These are phyloP conservation scores for Astreopora myriophthalma DNA, from an alignment of 64 coral and sea anemone genomes.

Conservation along the genomic window DNA sequence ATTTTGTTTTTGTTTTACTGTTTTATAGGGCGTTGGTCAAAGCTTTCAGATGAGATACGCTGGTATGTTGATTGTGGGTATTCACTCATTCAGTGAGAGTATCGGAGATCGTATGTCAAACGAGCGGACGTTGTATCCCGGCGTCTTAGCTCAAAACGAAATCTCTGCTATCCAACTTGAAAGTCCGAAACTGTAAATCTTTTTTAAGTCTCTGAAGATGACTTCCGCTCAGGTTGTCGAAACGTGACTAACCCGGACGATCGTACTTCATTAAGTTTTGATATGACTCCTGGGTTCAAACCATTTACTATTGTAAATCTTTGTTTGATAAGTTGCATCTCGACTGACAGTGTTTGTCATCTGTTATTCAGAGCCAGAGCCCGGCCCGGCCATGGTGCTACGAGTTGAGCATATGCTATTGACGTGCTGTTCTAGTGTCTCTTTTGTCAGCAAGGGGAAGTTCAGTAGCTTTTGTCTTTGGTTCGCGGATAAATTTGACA, in stretches of 20 bases:
- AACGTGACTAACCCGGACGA: too few relatives aligned
- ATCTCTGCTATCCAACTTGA: too few relatives aligned
- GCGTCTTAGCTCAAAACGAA: too few relatives aligned
- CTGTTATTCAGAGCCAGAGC: slow-evolving; percentile 56
- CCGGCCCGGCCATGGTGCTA: slow-evolving; percentile 81
- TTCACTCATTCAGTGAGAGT: background rate
- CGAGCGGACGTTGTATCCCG: background rate
- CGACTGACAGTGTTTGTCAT: background rate
- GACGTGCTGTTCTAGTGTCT: slow-evolving; percentile 91
- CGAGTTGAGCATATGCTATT: slow-evolving; percentile 90
- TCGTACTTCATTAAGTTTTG: too few relatives aligned
- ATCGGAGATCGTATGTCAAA: too few relatives aligned
- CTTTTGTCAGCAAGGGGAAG: slow-evolving; percentile 97
- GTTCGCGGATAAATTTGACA: slow-evolving; percentile 97
- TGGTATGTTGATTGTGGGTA: background rate
- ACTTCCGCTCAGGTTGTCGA: too few relatives aligned
- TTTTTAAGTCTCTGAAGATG: too few relatives aligned
- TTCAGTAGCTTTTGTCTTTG: slow-evolving; percentile 92
- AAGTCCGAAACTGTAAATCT: too few relatives aligned
- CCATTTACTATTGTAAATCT: too few relatives aligned
- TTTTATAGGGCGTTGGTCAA: slow-evolving; percentile 6
- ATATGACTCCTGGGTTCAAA: too few relatives aligned
- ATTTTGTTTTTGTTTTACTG: background rate
- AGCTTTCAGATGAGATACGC: slow-evolving; percentile 48
- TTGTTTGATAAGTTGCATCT: too few relatives aligned